A percentile compares a stretch with the other conserved stretches of the same genome.
These are phyloP conservation scores for Paradoxurus hermaphroditus DNA, from an alignment of 2,113 vertebrate species.

Conservation along the genomic window DNA sequence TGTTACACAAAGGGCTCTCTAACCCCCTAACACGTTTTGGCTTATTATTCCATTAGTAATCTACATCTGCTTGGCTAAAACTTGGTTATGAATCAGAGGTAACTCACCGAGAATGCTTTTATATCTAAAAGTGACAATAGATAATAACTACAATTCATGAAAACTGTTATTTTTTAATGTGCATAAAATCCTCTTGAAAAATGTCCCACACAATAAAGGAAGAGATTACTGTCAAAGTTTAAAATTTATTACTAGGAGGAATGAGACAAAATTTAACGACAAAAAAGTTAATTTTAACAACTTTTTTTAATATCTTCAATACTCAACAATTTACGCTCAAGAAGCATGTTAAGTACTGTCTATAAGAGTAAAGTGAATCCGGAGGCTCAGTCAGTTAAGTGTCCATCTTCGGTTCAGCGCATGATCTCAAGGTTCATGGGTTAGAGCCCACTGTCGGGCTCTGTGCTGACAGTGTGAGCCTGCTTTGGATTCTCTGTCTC, in stretches of 20 bases:
- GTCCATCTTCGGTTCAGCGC: too few species aligned
- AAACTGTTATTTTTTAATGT: conserved; percentile 37
- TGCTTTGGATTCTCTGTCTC: too few species aligned
- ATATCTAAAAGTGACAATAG: conserved; percentile 38
- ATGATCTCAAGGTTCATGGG: too few species aligned
- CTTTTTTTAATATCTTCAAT: not conserved
- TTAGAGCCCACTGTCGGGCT: too few species aligned
- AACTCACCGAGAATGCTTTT: conserved; percentile 58
- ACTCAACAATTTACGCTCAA: not conserved
- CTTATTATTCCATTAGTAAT: conserved; percentile 61
- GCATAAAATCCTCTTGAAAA: conserved; percentile 51
- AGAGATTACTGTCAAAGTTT: conserved; percentile 40
- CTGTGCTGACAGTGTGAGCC: too few species aligned
- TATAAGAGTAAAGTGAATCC: not conserved
- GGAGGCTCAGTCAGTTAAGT: too few species aligned
- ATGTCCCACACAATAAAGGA: conserved; percentile 5
- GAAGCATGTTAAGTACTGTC: not conserved
- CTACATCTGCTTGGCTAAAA: conserved; percentile 57
- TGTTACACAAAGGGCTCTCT: conserved; percentile 63
- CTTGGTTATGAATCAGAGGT: conserved; percentile 56
- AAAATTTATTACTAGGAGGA: conserved; percentile 12
- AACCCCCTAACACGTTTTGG: conserved; percentile 51
- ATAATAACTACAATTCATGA: conserved; percentile 53
- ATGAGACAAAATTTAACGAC: conserved; percentile 30
- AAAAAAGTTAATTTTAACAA: conserved; percentile 1